Evolutionary conservation across 1,140 invertebrate genomes (phyloP).

Genomic region (Proctacanthus coquilletti): DNA sequence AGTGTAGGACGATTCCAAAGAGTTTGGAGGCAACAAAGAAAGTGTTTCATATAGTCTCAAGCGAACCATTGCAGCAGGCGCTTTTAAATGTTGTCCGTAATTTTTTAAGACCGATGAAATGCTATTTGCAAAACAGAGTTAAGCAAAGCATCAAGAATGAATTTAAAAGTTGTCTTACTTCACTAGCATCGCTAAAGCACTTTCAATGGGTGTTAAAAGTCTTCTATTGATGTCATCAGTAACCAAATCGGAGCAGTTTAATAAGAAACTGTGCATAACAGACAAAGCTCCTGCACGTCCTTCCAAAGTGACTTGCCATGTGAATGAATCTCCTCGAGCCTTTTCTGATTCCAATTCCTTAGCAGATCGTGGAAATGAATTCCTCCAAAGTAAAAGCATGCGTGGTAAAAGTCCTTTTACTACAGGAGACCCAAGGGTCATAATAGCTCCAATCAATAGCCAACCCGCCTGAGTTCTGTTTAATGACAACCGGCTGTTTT

Average conservation of each 20-base stretch:
- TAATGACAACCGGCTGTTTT: constrained; percentile 87
- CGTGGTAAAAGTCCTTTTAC: constrained; percentile 77
- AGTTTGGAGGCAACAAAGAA: constrained; percentile 63
- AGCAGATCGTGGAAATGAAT: constrained; percentile 89
- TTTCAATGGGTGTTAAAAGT: constrained; percentile 81
- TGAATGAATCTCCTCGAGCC: constrained; percentile 92
- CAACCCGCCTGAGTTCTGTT: constrained; percentile 94
- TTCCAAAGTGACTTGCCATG: constrained; percentile 97
- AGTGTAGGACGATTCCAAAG: constrained; percentile 73
- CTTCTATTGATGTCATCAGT: constrained; percentile 82
- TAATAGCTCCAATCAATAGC: constrained; percentile 91
- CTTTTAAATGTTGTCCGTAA: constrained; percentile 87
- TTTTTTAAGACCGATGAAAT: constrained; percentile 74
- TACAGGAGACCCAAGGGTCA: constrained; percentile 89
- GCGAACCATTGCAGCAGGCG: constrained; percentile 81
- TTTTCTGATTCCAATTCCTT: constrained; percentile 97
- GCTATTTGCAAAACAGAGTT: constrained; percentile 38
- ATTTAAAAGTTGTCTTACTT: constrained; percentile 46
- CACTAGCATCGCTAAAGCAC: constrained; percentile 82
- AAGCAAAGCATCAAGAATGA: constrained; percentile 5
- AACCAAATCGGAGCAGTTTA: constrained; percentile 78
- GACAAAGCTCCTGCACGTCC: constrained; percentile 90
- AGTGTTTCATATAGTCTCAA: constrained; percentile 83
- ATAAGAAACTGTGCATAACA: constrained; percentile 84
- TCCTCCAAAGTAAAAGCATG: constrained; percentile 91